These are phyloP conservation scores for Aromia moschata DNA, from an alignment of 2,888 invertebrate species.

Conservation along the genomic window DNA sequence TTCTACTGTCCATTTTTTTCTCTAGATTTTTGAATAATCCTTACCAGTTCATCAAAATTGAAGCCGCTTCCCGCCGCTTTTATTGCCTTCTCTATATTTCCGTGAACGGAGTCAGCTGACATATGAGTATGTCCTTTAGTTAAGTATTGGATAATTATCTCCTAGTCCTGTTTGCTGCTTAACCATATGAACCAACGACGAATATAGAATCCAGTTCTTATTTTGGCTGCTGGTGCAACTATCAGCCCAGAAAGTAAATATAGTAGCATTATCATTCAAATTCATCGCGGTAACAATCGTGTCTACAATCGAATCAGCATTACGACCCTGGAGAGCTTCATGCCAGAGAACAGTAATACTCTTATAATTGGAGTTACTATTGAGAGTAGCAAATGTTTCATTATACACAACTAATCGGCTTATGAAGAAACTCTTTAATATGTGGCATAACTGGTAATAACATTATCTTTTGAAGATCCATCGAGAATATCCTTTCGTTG, in stretches of 20 bases:
- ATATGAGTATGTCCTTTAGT: neutral
- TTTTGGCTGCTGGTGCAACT: neutral
- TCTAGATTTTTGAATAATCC: slow-evolving; percentile 22
- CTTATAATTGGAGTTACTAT: neutral
- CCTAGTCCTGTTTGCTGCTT: neutral
- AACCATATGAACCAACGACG: neutral
- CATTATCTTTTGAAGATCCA: neutral
- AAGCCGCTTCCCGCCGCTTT: slow-evolving; percentile 23
- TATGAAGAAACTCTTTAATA: neutral
- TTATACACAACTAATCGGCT: neutral
- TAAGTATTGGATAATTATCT: neutral
- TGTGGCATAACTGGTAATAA: neutral
- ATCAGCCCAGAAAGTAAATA: neutral
- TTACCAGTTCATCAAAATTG: slow-evolving; percentile 25
- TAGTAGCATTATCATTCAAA: neutral
- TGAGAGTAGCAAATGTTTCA: neutral
- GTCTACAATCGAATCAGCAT: neutral
- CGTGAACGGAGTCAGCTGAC: slow-evolving; percentile 4
- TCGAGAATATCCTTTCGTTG: neutral
- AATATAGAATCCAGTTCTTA: neutral
- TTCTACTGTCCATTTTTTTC: slow-evolving; percentile 14
- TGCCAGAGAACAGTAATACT: neutral
- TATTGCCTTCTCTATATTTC: slow-evolving; percentile 27
- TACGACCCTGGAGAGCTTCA: neutral
- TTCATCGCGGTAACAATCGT: neutral